Evolutionary conservation across 2,113 vertebrate species (phyloP).

Genomic region (Gracilinanus agilis): DNA sequence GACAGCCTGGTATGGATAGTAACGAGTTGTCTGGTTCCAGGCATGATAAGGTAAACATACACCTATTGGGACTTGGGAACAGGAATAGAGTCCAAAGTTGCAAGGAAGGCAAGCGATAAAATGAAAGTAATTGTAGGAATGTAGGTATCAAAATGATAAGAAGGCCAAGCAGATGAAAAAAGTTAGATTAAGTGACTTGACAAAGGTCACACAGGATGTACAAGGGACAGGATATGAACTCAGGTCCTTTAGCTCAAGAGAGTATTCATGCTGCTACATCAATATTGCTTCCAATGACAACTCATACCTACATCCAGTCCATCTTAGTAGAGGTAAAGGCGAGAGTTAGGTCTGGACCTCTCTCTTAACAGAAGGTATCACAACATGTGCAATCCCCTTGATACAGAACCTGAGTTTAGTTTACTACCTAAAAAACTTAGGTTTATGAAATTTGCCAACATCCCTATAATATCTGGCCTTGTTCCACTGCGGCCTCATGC

Average conservation of each 20-base stretch:
- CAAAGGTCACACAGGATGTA: background rate
- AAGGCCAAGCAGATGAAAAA: background rate
- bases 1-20: background rate
- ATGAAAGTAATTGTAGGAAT: background rate
- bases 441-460: slow-evolving; percentile 67
- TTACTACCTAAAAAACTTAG: slow-evolving; percentile 63
- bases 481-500: slow-evolving; percentile 69
- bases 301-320: background rate
- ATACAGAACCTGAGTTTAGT: slow-evolving; percentile 33
- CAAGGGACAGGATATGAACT: background rate
- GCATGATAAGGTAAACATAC: background rate
- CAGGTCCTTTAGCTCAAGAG: background rate
- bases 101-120: background rate
- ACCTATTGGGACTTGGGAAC: background rate
- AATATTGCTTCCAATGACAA: background rate
- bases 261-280: background rate
- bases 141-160: background rate
- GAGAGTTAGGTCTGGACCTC: background rate
- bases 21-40: background rate
- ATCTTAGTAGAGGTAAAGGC: slow-evolving; percentile 43
- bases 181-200: background rate
- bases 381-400: background rate
- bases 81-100: background rate
- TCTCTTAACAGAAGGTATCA: background rate
- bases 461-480: slow-evolving; percentile 59